A percentile compares a stretch with the other conserved stretches of the same genome.
Evolutionary conservation across 2,888 invertebrate genomes (phyloP).

Genomic region (Lutraria lutraria): DNA sequence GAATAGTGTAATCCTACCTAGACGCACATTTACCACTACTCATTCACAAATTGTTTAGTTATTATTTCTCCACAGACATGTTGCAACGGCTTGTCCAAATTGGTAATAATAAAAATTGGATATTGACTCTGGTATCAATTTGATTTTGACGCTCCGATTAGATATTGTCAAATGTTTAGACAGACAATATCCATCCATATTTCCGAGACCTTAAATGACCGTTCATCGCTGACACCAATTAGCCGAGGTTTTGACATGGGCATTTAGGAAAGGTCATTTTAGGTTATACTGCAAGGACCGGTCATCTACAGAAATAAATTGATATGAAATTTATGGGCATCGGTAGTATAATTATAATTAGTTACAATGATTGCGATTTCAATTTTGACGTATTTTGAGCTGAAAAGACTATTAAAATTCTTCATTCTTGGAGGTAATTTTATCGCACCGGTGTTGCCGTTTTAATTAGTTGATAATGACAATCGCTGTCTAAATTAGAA

Average conservation of each 20-base stretch:
- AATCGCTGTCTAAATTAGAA: conserved; percentile 46
- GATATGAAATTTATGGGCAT: conserved; percentile 68
- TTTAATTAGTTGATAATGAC: conserved; percentile 59
- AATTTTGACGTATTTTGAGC: conserved; percentile 19
- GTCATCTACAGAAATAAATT: conserved; percentile 66
- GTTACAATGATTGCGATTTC: conserved; percentile 60
- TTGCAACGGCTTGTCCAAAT: too few species aligned
- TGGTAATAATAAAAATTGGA: not conserved
- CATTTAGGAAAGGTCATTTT: conserved; percentile 62
- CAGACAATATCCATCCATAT: not conserved
- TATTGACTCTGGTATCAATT: not conserved
- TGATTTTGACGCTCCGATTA: not conserved
- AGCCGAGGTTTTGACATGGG: conserved; percentile 65
- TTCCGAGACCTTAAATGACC: conserved; percentile 35
- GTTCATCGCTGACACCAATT: conserved; percentile 69
- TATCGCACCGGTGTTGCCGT: conserved; percentile 46
- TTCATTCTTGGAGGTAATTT: conserved; percentile 39
- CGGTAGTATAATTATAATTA: conserved; percentile 57
- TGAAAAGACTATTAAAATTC: conserved; percentile 36
- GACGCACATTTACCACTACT: too few species aligned
- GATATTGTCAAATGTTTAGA: not conserved
- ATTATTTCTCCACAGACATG: too few species aligned
- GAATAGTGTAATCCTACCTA: too few species aligned
- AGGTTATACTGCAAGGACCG: conserved; percentile 67
- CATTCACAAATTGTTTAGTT: too few species aligned